These are phyloP conservation scores for Salpingus planirostris DNA, from an alignment of 2,888 invertebrate genomes.

Conservation along the genomic window DNA sequence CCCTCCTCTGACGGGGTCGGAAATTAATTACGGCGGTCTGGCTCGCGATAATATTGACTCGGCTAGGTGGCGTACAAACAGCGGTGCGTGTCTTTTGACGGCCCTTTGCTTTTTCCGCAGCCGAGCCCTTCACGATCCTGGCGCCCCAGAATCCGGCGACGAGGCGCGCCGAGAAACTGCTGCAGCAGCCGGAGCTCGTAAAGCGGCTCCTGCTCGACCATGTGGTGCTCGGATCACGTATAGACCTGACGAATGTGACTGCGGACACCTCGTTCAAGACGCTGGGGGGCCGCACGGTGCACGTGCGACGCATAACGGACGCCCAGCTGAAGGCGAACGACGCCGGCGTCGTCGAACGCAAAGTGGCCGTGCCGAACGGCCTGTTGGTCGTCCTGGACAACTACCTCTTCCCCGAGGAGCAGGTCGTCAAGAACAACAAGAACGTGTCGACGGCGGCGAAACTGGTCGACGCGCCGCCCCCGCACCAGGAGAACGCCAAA, in stretches of 20 bases:
- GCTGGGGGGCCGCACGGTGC: constrained; percentile 40
- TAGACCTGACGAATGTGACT: constrained; percentile 45
- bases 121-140: constrained; percentile 52
- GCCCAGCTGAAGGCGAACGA: constrained; percentile 38
- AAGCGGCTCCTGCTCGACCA: constrained; percentile 52
- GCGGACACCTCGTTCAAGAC: constrained; percentile 44
- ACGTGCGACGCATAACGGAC: constrained; percentile 30
- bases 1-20: too few species aligned
- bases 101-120: constrained; percentile 36
- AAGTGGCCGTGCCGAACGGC: constrained; percentile 41
- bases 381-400: constrained; percentile 41
- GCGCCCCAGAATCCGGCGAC: constrained; percentile 48
- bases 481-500: constrained; percentile 13
- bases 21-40: too few species aligned
- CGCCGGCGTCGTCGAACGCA: constrained; percentile 38
- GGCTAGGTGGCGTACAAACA: too few species aligned
- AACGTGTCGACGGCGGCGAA: constrained; percentile 15
- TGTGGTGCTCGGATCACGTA: constrained; percentile 48
- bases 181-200: constrained; percentile 44
- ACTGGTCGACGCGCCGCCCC: constrained; percentile 10
- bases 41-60: too few species aligned
- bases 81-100: too few species aligned
- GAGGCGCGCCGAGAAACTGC: constrained; percentile 35
- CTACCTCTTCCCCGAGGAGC: constrained; percentile 41
- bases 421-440: constrained; percentile 16